phyloP scores from a whole-genome alignment of 2,113 vertebrate species.

The Bolborhynchus lineola region DNA sequence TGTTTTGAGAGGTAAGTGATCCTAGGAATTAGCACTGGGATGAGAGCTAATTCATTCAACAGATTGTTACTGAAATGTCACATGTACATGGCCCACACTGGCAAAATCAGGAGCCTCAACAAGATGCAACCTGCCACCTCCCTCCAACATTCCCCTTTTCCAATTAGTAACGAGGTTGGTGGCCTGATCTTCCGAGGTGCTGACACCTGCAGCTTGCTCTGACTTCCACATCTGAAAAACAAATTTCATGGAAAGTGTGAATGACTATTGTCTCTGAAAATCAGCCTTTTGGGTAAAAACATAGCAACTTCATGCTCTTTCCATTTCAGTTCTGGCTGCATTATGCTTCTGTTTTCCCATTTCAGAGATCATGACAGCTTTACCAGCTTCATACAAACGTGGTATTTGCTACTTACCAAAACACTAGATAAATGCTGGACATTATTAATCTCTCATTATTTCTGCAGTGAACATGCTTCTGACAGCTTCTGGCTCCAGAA shows the following conservation, averaged over 20 bases:
- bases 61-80: background rate
- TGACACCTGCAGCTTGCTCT: slow-evolving; percentile 2
- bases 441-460: background rate
- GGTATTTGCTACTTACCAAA: background rate
- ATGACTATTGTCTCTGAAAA: background rate
- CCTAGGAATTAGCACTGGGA: background rate
- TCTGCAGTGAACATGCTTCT: background rate
- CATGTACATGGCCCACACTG: background rate
- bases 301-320: background rate
- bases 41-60: background rate
- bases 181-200: background rate
- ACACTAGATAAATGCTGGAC: background rate
- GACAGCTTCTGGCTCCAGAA: slow-evolving; percentile 12
- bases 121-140: background rate
- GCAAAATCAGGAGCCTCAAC: background rate
- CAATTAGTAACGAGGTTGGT: background rate
- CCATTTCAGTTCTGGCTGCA: background rate
- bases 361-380: background rate
- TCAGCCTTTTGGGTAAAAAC: background rate
- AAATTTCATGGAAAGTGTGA: background rate
- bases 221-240: background rate
- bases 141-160: background rate
- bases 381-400: background rate
- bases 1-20: background rate
- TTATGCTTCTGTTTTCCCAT: background rate